phyloP scores from a whole-genome alignment of 2,888 invertebrate species.

The Ophion ellenae region DNA sequence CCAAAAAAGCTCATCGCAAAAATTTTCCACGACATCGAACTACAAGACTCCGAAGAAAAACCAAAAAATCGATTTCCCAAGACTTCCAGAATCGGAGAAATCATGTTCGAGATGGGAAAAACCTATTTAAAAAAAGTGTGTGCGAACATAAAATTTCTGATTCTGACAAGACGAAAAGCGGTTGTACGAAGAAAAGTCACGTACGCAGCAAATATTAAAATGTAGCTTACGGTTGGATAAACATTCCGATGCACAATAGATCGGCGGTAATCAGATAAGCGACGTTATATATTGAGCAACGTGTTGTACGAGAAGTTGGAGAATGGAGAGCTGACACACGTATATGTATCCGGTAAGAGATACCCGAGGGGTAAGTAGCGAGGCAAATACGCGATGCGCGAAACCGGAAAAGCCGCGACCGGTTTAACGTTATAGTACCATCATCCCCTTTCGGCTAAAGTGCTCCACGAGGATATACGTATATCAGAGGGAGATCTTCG shows the following conservation, averaged over 20 bases:
- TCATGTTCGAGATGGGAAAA: too few species aligned
- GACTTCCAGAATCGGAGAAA: too few species aligned
- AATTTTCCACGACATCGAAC: too few species aligned
- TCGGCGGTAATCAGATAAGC: constrained; percentile 44
- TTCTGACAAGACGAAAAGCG: not conserved
- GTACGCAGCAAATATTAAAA: not conserved
- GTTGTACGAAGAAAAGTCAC: not conserved
- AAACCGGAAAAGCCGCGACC: constrained; percentile 54
- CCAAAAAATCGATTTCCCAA: too few species aligned
- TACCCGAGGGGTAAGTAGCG: constrained; percentile 51
- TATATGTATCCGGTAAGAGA: constrained; percentile 27
- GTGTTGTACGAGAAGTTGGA: constrained; percentile 3
- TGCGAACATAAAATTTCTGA: not conserved
- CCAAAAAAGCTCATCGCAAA: not conserved
- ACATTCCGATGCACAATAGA: constrained; percentile 34
- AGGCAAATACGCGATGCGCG: constrained; percentile 53
- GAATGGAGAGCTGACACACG: constrained; percentile 2
- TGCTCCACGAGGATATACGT: constrained; percentile 26
- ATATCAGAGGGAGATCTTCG: constrained; percentile 36
- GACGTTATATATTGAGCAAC: constrained; percentile 22
- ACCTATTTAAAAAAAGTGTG: too few species aligned
- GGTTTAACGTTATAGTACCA: constrained; percentile 53
- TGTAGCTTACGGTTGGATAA: constrained; percentile 1
- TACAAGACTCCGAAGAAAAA: too few species aligned
- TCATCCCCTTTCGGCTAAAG: constrained; percentile 46